Evolutionary conservation across 2,888 invertebrate genomes (phyloP), one percentile per base, ranked within the genome.

Genomic region (Ormyrus rosae): DNA sequence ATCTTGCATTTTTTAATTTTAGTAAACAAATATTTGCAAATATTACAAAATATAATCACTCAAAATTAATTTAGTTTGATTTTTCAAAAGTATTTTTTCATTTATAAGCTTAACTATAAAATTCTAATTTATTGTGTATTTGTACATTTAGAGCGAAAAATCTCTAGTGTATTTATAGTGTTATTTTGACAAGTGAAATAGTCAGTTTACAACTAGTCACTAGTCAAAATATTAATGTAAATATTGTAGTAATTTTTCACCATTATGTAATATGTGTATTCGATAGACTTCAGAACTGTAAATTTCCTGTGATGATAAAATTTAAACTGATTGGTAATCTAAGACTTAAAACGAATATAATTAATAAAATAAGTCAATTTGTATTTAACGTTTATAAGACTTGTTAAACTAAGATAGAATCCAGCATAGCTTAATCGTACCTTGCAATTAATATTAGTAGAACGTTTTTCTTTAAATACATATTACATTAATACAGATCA

Each of bases 351-450:
- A 71, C 53, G 53, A 64, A 68, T 64, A 58, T 70, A 69, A 72
- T 80, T 71, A 76, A 67, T 71, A 56, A 73, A 75, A 67, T 77
- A 69, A 73, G 73, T 77, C 67, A 77, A 73, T 68, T 78, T 69
- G 76, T 76, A 81, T 73, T 67, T 78, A 74, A 69, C 45, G 19
- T 61, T 61, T 65, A 53, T 75, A 58, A 80, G 58, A 76, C 53
- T 64, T 60, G 60, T 80, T 74, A 73, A 74, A 65, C 46, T 74
- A 72, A 71, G n/a, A 70, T 76, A 60, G 78, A 79, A 77, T 64
- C 82, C 83, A 83, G 83, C 84, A 85, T 84, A 84, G 81, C 83
- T 83, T 83, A 68, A 79, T 81, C 80, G 83, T 85, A 85, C 76
- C 78, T 83, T 81, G 80, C 80, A 75, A 81, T 56, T 82, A 60